Base-by-base conservation (phyloP, 2,888 invertebrate species). In the Microplitis deprimator region DNA sequence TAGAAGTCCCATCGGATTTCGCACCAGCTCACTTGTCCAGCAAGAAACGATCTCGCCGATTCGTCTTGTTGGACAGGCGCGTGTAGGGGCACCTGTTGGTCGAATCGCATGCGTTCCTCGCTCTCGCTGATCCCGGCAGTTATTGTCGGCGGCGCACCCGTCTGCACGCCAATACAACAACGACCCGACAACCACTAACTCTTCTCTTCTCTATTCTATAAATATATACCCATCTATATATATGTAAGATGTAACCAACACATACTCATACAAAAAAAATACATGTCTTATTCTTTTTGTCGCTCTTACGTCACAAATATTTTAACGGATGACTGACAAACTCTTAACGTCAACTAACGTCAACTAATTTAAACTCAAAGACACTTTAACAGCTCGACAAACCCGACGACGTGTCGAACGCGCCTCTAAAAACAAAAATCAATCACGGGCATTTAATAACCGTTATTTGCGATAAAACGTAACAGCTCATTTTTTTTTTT, bases 61-160 rank as follows among this genome's bases (percentile, higher is more conserved):
- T 83, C 81, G 81, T 82, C 82, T 81, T 80, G 81, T 77, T 77
- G 79, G 81, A 81, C 83, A 81, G 82, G 79, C 84, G 82, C 84
- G 83, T 84, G 82, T 83, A 81, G 78, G 29, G 81, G 82, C 84
- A 84, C 84, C 84, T 84, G 84, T 83, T 83, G 83, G 84, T 79
- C 80, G 81, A 83, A 84, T 84, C 81, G 84, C 83, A 79, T 80
- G 61, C 84, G 84, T 84, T 84, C 82, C 80, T 81, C 79, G 20
- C 7, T 20, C 39, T 29, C 29, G 29, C 17, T 64, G 16, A 17
- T 64, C 40, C 40, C 64, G 29, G 29, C 29, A 29, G 29, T 29
- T 29, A 29, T n/a, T 41, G 64, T 64, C 5, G 41, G 20, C 13
- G 41, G 29, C 29, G 29, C 50, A 50, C 50, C 8, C 50, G 38